A percentile compares a stretch with the other conserved stretches of the same genome.
Conservation (phyloP, 2,113 vertebrate genomes). For the Tupaia chinensis region DNA sequence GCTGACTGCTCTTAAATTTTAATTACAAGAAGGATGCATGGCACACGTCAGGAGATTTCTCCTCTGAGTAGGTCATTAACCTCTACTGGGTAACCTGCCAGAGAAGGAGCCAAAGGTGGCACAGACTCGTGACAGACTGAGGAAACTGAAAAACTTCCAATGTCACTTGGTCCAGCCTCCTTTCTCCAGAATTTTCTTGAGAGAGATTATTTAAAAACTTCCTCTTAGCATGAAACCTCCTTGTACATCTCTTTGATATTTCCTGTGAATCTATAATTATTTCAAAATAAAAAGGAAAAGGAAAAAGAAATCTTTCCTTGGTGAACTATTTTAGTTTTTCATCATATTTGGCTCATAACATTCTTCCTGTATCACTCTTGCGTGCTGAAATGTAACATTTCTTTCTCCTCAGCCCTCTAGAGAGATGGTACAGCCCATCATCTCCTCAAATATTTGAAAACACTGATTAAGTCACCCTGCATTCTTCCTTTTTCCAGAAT, state of each 20-base stretch:
- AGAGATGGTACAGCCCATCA: background rate
- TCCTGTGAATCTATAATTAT: slow-evolving; percentile 51
- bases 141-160: background rate
- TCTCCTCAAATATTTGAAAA: slow-evolving; percentile 36
- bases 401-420: slow-evolving; percentile 29
- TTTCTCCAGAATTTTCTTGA: slow-evolving; percentile 20
- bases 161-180: background rate
- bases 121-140: background rate
- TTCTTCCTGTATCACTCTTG: slow-evolving; percentile 40
- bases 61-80: background rate
- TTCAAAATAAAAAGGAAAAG: background rate
- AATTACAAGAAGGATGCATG: background rate
- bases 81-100: background rate
- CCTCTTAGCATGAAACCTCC: background rate
- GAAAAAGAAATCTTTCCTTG: background rate
- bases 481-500: slow-evolving; percentile 18
- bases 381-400: slow-evolving; percentile 31
- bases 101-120: background rate
- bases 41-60: background rate
- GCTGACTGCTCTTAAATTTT: background rate
- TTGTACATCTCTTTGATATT: slow-evolving; percentile 40
- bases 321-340: slow-evolving; percentile 55
- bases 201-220: slow-evolving; percentile 41
- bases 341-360: slow-evolving; percentile 32
- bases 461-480: background rate